phyloP scores from a whole-genome alignment of 2,113 vertebrate genomes.

The Chaenocephalus aceratus region DNA sequence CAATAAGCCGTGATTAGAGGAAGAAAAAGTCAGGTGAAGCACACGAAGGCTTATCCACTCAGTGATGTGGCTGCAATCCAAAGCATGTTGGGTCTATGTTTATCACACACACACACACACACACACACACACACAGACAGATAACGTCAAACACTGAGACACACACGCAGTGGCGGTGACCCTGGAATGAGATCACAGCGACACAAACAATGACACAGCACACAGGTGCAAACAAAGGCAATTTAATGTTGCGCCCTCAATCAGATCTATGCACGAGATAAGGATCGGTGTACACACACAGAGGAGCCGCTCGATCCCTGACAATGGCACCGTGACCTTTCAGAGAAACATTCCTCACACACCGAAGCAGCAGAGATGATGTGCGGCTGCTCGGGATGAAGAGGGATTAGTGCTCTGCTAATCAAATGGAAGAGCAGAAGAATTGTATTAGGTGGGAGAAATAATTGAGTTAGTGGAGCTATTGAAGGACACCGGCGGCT shows the following conservation, averaged over 20 bases:
- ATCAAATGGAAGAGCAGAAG: conserved; percentile 75
- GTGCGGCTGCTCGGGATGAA: conserved; percentile 54
- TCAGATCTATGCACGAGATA: conserved; percentile 26
- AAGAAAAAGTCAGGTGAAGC: conserved; percentile 57
- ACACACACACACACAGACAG: conserved; percentile 1
- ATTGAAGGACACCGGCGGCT: conserved; percentile 61
- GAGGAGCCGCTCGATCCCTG: conserved; percentile 49
- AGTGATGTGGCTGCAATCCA: neutral
- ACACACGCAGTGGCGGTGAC: conserved; percentile 5
- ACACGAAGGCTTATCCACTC: conserved; percentile 24
- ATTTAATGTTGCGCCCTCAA: conserved; percentile 23
- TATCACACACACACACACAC: conserved; percentile 24
- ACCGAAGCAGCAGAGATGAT: conserved; percentile 38
- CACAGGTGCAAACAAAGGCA: conserved; percentile 52
- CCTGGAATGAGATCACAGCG: conserved; percentile 34
- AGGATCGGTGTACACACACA: conserved; percentile 37
- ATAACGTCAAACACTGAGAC: too few relatives aligned
- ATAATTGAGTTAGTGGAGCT: conserved; percentile 62
- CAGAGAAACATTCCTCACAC: conserved; percentile 27
- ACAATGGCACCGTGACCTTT: conserved; percentile 70
- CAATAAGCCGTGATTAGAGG: conserved; percentile 66
- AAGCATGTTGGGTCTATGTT: conserved; percentile 24
- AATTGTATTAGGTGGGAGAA: conserved; percentile 66
- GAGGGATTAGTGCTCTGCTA: conserved; percentile 71
- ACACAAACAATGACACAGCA: conserved; percentile 37